Base-by-base conservation (phyloP, 2,113 vertebrate species). In the Drymodes brunneopygia region DNA sequence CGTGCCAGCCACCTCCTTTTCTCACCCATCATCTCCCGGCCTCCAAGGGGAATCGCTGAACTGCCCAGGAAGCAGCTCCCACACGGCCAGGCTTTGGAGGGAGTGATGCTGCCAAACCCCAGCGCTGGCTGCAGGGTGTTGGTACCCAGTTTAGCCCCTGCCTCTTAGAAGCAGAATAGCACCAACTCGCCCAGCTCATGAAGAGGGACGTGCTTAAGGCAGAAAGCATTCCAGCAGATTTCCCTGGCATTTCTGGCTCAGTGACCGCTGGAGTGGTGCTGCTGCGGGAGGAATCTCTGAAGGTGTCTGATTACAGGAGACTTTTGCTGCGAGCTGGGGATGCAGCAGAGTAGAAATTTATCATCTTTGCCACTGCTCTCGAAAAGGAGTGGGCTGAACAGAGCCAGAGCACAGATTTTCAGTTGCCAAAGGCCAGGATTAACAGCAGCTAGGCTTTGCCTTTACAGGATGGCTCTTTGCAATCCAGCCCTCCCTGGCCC, bases 71-170 rank as follows among this genome's bases (percentile, higher is more conserved):
- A 78, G 33, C 51, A 44, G 21, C 38, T 78, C 44, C 51, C 3
- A 1, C 71, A 22, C 4, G 0, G 2, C 40, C 4, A 3, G 0
- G 0, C 4, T 20, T 53, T 53, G 92, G 60, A 74, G 38, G 5
- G 19, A n/a, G 36, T 1, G 11, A 12, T 11, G 18, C 7, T 36
- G 51, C 65, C 84, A 64, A 67, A 10, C 9, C 15, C 40, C 44
- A 42, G 56, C 18, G 0, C 15, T 5, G 35, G 19, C 47, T 67
- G 53, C 33, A 4, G 9, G 1, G 23, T 23, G 50, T 2, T 35
- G 23, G 29, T 10, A 13, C 19, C 36, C 31, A 18, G 7, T 44
- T 72, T 25, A 64, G 58, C 16, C 29, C 40, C 28, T 8, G 35
- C 27, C 3, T 3, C 35, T 53, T 11, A 70, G 21, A 10, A 50